Conservation (phyloP, 2,797 vertebrate genomes). For the Bradypodion pumilum region DNA sequence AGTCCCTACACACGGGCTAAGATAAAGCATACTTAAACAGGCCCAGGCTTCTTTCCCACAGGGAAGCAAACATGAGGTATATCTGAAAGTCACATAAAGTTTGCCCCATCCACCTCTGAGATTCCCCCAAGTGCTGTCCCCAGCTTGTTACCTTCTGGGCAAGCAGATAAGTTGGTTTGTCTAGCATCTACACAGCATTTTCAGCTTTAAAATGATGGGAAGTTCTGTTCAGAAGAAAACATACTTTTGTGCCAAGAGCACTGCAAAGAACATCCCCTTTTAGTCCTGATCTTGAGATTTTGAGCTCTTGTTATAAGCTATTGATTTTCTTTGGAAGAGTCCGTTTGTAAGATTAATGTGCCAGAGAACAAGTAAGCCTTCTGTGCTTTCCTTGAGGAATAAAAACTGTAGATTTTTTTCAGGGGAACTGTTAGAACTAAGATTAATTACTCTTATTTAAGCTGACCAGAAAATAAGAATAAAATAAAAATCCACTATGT, state of each 20-base stretch:
- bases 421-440: constrained; percentile 45
- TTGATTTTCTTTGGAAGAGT: constrained; percentile 57
- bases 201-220: neutral
- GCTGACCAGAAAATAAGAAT: neutral
- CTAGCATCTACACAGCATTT: neutral
- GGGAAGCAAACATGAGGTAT: neutral
- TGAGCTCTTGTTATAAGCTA: constrained; percentile 54
- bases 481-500: constrained; percentile 49
- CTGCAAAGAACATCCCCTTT: neutral
- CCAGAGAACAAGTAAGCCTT: constrained; percentile 39
- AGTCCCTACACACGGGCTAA: too few species aligned
- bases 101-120: neutral
- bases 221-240: neutral
- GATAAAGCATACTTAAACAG: neutral
- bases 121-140: neutral
- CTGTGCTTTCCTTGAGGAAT: constrained; percentile 45
- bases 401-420: constrained; percentile 34
- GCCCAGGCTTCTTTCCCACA: too few species aligned
- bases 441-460: constrained; percentile 59
- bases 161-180: neutral
- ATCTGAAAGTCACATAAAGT: neutral
- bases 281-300: constrained; percentile 30
- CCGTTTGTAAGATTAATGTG: constrained; percentile 62
- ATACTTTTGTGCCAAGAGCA: constrained; percentile 6
- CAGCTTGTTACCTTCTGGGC: neutral